These are phyloP conservation scores for Etheostoma perlongum DNA, from an alignment of 2,797 vertebrate species.

Conservation along the genomic window DNA sequence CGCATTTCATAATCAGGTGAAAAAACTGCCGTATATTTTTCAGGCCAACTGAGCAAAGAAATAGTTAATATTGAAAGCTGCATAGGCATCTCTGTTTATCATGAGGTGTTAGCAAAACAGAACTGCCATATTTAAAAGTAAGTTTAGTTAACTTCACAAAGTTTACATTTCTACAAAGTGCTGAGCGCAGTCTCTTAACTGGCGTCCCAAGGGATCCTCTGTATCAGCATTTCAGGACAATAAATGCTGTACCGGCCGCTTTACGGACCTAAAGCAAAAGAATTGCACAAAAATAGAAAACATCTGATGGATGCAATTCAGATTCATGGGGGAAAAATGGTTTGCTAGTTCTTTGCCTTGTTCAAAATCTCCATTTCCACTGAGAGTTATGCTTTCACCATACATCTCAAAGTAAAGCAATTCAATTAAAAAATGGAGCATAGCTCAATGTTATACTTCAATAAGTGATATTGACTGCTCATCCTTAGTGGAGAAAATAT, in stretches of 20 bases:
- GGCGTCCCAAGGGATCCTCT: not conserved
- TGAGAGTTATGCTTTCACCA: not conserved
- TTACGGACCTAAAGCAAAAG: not conserved
- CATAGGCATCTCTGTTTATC: not conserved
- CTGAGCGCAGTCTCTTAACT: conserved; percentile 20
- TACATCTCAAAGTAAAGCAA: not conserved
- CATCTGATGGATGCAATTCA: conserved; percentile 1
- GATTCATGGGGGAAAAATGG: not conserved
- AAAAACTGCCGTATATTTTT: not conserved
- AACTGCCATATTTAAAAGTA: not conserved
- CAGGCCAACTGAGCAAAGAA: not conserved
- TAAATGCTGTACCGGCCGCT: not conserved
- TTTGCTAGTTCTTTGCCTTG: not conserved
- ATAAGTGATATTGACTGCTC: not conserved
- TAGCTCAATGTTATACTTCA: not conserved
- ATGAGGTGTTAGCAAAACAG: not conserved
- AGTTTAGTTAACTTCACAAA: not conserved
- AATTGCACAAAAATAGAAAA: conserved; percentile 9
- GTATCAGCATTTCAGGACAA: conserved; percentile 34
- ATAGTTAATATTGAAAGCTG: not conserved
- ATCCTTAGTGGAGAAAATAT: conserved; percentile 1
- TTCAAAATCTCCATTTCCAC: not conserved
- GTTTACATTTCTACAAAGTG: conserved; percentile 1
- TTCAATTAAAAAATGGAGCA: not conserved
- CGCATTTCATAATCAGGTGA: not conserved